Percentiles rank a stretch among this genome's conserved stretches.
These are phyloP conservation scores for Myotis daubentonii DNA, from an alignment of 2,797 vertebrate genomes.

Conservation along the genomic window DNA sequence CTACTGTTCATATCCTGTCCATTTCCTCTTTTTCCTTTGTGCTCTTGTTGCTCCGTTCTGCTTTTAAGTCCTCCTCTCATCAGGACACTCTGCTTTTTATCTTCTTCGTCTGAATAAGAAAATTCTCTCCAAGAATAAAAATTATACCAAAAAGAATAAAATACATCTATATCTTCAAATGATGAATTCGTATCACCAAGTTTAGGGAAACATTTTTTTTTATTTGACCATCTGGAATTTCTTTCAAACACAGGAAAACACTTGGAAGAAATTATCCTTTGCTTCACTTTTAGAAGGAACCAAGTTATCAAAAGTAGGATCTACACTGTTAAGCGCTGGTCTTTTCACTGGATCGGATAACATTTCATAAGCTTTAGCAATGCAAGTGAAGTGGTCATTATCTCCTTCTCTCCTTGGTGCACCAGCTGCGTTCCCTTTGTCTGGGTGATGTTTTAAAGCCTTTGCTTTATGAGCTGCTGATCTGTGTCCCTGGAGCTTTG, in stretches of 20 bases:
- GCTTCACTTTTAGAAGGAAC: slow-evolving; percentile 96
- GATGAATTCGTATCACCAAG: slow-evolving; percentile 91
- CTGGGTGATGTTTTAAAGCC: background rate
- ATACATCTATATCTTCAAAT: slow-evolving; percentile 97
- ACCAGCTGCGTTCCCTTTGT: background rate
- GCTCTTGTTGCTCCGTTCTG: slow-evolving; percentile 95
- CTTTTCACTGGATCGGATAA: slow-evolving; percentile 96
- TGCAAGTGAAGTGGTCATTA: background rate
- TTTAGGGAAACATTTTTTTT: slow-evolving; percentile 93
- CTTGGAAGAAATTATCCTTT: slow-evolving; percentile 96
- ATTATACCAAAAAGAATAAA: slow-evolving; percentile 99
- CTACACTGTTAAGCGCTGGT: slow-evolving; percentile 96
- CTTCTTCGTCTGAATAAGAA: slow-evolving; percentile 98
- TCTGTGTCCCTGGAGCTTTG: background rate
- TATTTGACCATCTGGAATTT: slow-evolving; percentile 96
- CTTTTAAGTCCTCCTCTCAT: slow-evolving; percentile 98
- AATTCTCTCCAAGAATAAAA: slow-evolving; percentile 99
- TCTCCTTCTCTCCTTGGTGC: background rate
- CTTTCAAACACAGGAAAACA: slow-evolving; percentile 94
- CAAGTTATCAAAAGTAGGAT: slow-evolving; percentile 96
- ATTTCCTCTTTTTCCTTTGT: slow-evolving; percentile 98
- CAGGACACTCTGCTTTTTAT: slow-evolving; percentile 98
- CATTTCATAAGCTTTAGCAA: slow-evolving; percentile 92
- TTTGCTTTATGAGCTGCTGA: background rate
- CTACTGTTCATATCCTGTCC: slow-evolving; percentile 96